Evolutionary conservation across 1,140 invertebrate genomes (phyloP), one percentile per base, ranked within the genome.

Genomic region (Zelostemma sp.): DNA sequence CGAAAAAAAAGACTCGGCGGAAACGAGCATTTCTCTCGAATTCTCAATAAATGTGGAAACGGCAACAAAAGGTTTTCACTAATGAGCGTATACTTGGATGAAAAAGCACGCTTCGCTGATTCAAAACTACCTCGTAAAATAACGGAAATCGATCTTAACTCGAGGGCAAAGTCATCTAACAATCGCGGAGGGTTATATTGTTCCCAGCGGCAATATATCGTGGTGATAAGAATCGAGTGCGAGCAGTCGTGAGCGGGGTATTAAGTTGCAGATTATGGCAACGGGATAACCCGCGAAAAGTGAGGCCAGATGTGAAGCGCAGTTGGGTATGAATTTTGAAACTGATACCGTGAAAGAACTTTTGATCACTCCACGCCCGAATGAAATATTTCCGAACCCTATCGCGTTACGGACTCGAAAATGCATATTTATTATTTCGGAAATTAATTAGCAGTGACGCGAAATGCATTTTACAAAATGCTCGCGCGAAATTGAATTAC

Each of bases 211-310:
- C 55, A 71, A 71, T 71, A 71, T 74, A 71, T 68, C 49, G 57
- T 50, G 21, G n/a, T 21, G 72, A 74, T 74, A 74, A 74, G 72
- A 74, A 74, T 74, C 72, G 63, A 71, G 67, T 59, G 61, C 68
- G 59, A 71, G 54, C 68, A 68, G 48, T 71, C 72, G 72, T 74
- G 72, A 74, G 64, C 61, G 14, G 57, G 31, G 58, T 71, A 71
- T 74, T 68, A 74, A 74, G 64, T 74, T 71, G 68, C 71, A 60
- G 66, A 73, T 73, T 68, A 62, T 61, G 57, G 67, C 55, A 48
- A 51, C 62, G 21, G 41, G 57, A 49, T 57, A 57, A 66, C 59
- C 56, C 63, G 56, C 63, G 59, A 69, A 68, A 73, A 68, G 65
- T 63, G 58, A 62, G 55, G 58, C 65, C 64, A 58, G 70, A 66